These are phyloP conservation scores for Trichogramma evanescens DNA, from an alignment of 2,888 invertebrate species.

Conservation along the genomic window DNA sequence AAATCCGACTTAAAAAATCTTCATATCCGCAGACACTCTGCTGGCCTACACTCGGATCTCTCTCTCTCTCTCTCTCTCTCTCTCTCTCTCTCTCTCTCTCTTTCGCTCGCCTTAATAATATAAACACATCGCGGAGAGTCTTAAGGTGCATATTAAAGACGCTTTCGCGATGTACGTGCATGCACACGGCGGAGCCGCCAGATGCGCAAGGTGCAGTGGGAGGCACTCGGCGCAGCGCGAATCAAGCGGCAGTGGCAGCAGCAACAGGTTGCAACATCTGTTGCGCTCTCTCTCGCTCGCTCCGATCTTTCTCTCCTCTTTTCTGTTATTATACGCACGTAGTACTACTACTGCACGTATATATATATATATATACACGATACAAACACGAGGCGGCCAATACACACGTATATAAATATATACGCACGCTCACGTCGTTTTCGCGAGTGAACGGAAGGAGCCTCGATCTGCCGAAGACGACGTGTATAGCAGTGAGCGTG, in stretches of 20 bases:
- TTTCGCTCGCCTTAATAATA: too few relatives aligned
- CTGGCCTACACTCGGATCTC: too few relatives aligned
- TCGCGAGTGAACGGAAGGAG: background rate
- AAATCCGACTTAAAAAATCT: too few relatives aligned
- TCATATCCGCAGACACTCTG: too few relatives aligned
- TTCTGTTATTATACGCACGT: background rate
- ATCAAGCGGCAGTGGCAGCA: constrained; percentile 23
- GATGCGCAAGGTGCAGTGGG: constrained; percentile 1
- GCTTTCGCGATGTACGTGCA: background rate
- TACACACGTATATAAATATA: too few relatives aligned
- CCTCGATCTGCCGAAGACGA: too few relatives aligned
- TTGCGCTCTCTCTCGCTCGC: background rate
- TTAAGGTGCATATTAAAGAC: background rate
- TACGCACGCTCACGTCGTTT: background rate
- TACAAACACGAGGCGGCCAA: too few relatives aligned
- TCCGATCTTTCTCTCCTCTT: background rate
- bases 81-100: too few relatives aligned
- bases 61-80: too few relatives aligned
- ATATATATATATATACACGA: too few relatives aligned
- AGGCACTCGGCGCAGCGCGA: constrained; percentile 2
- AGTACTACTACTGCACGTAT: too few relatives aligned
- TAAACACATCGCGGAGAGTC: constrained; percentile 1
- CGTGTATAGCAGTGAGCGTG: background rate
- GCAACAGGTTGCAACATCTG: constrained; percentile 25
- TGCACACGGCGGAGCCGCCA: background rate